phyloP scores from a whole-genome alignment of 2,888 invertebrate species.

The Spodoptera exigua region DNA sequence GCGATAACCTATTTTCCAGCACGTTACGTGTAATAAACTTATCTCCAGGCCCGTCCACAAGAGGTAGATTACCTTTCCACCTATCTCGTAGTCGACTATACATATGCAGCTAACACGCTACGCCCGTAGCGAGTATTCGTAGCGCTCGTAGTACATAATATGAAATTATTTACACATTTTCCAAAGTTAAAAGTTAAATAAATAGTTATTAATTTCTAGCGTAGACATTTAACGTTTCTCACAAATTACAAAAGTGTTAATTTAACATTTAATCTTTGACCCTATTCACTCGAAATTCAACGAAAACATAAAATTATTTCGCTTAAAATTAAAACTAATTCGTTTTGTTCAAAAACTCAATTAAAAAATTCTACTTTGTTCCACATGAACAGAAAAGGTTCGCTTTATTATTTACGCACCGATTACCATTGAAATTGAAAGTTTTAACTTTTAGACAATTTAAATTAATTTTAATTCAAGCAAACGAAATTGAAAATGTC shows the following conservation, averaged over 20 bases:
- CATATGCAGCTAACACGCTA: slow-evolving; percentile 22
- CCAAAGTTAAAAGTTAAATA: too few relatives aligned
- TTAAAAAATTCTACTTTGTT: neutral
- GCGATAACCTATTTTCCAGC: neutral
- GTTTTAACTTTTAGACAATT: neutral
- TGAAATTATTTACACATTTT: too few relatives aligned
- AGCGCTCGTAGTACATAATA: slow-evolving; percentile 23
- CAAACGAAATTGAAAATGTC: slow-evolving; percentile 2
- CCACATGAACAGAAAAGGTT: neutral
- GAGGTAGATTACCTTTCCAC: neutral
- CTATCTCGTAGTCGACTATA: neutral
- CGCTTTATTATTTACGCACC: neutral
- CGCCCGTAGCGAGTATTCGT: slow-evolving; percentile 38
- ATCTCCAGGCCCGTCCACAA: neutral
- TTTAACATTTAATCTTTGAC: too few relatives aligned
- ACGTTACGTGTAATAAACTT: neutral
- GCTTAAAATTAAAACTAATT: too few relatives aligned
- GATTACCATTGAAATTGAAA: neutral
- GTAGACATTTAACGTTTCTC: too few relatives aligned
- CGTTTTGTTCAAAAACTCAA: too few relatives aligned
- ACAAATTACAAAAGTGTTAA: too few relatives aligned
- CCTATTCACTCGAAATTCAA: too few relatives aligned
- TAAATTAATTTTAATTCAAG: neutral
- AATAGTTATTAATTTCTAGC: too few relatives aligned
- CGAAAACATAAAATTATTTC: too few relatives aligned